Percentiles rank a stretch among this genome's conserved stretches.
These are phyloP conservation scores for Pecten maximus DNA, from an alignment of 2,888 invertebrate genomes.

Conservation along the genomic window DNA sequence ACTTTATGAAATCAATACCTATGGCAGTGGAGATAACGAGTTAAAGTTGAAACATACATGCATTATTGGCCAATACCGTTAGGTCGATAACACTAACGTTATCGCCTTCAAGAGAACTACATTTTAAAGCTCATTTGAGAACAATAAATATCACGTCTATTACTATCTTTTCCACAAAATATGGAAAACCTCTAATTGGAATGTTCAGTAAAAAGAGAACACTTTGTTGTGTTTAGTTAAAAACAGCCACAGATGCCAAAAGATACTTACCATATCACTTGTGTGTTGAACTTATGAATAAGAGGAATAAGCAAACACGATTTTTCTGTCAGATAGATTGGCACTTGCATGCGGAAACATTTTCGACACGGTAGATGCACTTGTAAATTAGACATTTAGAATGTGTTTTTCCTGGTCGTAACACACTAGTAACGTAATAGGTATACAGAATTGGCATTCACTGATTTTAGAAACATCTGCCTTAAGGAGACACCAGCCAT, in stretches of 20 bases:
- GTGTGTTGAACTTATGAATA: background rate
- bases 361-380: background rate
- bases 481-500: background rate
- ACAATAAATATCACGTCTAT: no score
- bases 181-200: background rate
- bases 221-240: background rate
- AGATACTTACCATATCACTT: background rate
- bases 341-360: background rate
- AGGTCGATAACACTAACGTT: no score
- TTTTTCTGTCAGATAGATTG: background rate
- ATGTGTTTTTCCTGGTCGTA: background rate
- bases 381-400: conserved; percentile 3
- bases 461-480: background rate
- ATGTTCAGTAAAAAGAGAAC: background rate
- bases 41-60: no score
- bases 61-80: no score
- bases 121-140: no score
- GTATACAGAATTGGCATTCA: background rate
- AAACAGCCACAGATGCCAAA: background rate
- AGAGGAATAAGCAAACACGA: background rate
- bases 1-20: no score
- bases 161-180: background rate
- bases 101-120: no score
- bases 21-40: no score
- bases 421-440: background rate